Evolutionary conservation across 2,113 vertebrate species (phyloP), one percentile per base, ranked within the genome.

Genomic region (Eulemur rufifrons): DNA sequence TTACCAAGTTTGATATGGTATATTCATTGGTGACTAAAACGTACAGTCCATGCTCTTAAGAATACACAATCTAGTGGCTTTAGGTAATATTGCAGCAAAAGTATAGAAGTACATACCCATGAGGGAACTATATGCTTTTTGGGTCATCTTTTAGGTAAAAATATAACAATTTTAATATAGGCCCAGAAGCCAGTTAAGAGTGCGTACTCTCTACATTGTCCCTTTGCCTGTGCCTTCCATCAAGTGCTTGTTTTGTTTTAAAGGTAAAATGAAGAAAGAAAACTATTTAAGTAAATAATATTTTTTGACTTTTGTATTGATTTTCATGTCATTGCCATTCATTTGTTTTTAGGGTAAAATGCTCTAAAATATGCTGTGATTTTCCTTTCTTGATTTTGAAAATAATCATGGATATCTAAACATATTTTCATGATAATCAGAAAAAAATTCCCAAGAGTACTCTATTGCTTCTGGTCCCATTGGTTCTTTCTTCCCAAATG

Each of bases 311-410:
- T 27, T 27, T 61, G 10, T 61, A 39, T 63, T 86, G 27, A 47
- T 83, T 64, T 89, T 92, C 27, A 90, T 59, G 34, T 5, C 6
- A 87, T 42, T 90, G 5, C 10, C 68, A 9, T 76, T 86, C 59
- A 83, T 29, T 89, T 73, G 52, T 42, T 90, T 95, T 96, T 52
- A 59, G 15, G 23, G n/a, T 95, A 88, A 20, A 76, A 73, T 86
- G 78, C 39, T 20, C 34, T 73, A 74, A 85, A 68, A 66, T 61
- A 54, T 23, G 32, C 59, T 80, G 13, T 45, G 14, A 68, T n/a
- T 81, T 84, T 92, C 71, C 63, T 45, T 91, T 91, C 7, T 86
- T 94, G 27, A 47, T 54, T 63, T 88, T 12, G 21, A 59, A 86
- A 66, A 82, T 73, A 85, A 86, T 77, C 10, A 68, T n/a, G 6